phyloP scores from a whole-genome alignment of 2,113 vertebrate species.

The Carlito syrichta region DNA sequence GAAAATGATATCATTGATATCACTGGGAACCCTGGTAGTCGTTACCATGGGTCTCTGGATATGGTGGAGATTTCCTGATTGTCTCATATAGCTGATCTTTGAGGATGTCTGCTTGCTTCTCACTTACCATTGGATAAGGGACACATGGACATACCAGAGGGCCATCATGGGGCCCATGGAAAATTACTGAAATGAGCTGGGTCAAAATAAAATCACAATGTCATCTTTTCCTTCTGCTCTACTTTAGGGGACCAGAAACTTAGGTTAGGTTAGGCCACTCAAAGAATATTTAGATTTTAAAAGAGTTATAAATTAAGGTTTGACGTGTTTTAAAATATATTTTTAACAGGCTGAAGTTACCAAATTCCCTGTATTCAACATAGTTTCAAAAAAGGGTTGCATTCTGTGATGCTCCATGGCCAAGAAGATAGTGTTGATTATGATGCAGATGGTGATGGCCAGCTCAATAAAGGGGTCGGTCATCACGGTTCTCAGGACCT shows the following conservation, averaged over 20 bases:
- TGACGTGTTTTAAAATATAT: background rate
- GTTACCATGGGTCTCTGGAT: background rate
- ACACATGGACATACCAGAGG: background rate
- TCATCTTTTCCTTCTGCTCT: background rate
- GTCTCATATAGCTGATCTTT: background rate
- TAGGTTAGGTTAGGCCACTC: background rate
- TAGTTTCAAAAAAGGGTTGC: constrained; percentile 53
- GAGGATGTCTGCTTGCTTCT: background rate
- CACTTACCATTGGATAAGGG: background rate
- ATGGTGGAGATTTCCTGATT: background rate
- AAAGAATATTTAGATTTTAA: background rate
- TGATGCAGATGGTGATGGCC: constrained; percentile 92
- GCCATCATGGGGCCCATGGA: background rate
- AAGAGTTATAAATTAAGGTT: background rate
- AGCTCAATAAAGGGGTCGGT: constrained; percentile 94
- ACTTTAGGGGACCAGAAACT: background rate
- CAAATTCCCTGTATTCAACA: constrained; percentile 87
- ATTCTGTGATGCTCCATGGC: constrained; percentile 90
- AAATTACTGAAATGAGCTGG: background rate
- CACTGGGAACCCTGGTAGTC: background rate
- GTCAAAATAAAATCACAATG: background rate
- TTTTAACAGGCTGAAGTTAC: constrained; percentile 79
- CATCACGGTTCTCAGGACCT: constrained; percentile 85
- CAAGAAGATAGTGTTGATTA: constrained; percentile 94
- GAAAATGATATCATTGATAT: background rate